These are phyloP conservation scores for Basileuterus tristriatus DNA, from an alignment of 2,797 vertebrate genomes.

Conservation along the genomic window DNA sequence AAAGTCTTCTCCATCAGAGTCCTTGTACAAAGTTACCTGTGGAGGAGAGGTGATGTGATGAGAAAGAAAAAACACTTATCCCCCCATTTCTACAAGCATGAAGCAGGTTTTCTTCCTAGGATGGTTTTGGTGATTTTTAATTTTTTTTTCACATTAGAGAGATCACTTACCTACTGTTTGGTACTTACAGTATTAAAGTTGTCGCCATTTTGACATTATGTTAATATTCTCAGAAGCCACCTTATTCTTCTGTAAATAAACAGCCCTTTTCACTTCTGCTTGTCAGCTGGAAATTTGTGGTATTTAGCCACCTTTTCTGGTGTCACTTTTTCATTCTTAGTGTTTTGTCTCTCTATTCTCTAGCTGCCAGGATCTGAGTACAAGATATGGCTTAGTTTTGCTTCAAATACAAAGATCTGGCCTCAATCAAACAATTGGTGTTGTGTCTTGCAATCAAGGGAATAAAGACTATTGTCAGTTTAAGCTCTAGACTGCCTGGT, in stretches of 20 bases:
- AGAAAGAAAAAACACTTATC: not conserved
- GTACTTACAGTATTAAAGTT: not conserved
- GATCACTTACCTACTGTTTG: not conserved
- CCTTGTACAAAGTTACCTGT: constrained; percentile 87
- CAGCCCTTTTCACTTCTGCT: not conserved
- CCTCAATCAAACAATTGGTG: not conserved
- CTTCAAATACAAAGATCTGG: not conserved
- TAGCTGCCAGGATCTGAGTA: not conserved
- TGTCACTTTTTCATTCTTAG: not conserved
- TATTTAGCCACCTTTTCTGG: not conserved
- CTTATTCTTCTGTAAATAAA: not conserved
- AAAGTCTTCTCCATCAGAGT: constrained; percentile 90
- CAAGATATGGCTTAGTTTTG: not conserved
- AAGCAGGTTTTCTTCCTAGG: not conserved
- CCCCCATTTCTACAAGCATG: not conserved
- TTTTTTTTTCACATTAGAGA: not conserved
- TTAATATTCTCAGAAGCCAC: not conserved
- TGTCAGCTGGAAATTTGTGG: not conserved
- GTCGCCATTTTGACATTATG: not conserved
- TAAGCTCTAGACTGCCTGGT: not conserved
- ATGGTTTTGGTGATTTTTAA: not conserved
- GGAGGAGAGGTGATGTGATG: not conserved
- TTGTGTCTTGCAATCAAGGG: not conserved
- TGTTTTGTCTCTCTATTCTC: not conserved
- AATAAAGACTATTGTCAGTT: not conserved